Evolutionary conservation across 2,113 vertebrate species (phyloP).

Genomic region (Clinocottus analis): DNA sequence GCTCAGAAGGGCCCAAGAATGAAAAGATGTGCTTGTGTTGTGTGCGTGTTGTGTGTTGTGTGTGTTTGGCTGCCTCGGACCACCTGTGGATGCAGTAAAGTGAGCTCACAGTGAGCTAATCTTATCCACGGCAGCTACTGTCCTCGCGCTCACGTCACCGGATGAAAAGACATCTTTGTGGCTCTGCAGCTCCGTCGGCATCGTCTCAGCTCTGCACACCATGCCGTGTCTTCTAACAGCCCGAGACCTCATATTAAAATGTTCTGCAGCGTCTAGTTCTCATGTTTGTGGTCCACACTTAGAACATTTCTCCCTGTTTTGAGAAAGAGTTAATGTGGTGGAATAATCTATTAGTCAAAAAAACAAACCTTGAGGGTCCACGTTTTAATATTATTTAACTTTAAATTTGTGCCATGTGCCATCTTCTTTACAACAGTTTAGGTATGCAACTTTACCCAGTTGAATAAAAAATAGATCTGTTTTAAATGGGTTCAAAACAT

Average conservation of each 20-base stretch:
- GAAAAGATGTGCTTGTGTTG: slow-evolving; percentile 8
- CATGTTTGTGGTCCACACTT: not conserved
- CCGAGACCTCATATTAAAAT: not conserved
- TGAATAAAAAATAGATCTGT: too few species aligned
- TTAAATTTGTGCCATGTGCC: too few species aligned
- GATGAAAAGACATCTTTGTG: slow-evolving; percentile 26
- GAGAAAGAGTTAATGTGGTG: not conserved
- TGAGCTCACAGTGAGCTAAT: slow-evolving; percentile 38
- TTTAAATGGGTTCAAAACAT: too few species aligned
- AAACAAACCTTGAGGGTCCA: too few species aligned
- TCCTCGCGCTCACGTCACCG: slow-evolving; percentile 1
- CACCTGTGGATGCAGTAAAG: slow-evolving; percentile 48
- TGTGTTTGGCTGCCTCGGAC: slow-evolving; percentile 14
- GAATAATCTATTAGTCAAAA: not conserved
- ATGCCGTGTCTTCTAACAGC: not conserved
- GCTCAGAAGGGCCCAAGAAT: slow-evolving; percentile 5
- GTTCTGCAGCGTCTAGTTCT: not conserved
- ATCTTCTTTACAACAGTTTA: too few species aligned
- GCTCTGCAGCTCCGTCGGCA: slow-evolving; percentile 4
- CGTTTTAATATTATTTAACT: too few species aligned
- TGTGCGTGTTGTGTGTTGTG: slow-evolving; percentile 1
- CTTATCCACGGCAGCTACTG: slow-evolving; percentile 8
- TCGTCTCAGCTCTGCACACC: not conserved
- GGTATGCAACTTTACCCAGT: too few species aligned
- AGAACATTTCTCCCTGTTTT: not conserved